Evolutionary conservation across 2,797 vertebrate species (phyloP), one percentile per base, ranked within the genome.

Genomic region (Rhynchotus rufescens): DNA sequence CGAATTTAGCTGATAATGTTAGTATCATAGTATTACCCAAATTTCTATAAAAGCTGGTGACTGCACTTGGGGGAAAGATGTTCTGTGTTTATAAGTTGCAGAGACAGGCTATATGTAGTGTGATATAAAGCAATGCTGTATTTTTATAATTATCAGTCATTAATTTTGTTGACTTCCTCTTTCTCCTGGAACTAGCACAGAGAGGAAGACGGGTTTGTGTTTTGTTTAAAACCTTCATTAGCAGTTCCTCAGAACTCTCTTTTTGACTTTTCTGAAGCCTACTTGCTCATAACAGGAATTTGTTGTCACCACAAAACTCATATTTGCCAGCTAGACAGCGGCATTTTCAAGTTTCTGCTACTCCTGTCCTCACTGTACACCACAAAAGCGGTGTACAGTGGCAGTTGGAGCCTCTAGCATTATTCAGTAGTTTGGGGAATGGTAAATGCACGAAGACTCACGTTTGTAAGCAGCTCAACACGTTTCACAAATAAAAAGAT

Each of bases 141-240:
- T 72, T 91, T 94, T 91, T 93, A 69, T 77, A 56, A 71, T 93
- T 88, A 89, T 83, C 74, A 69, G 56, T 38, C 42, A 45, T 85
- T 92, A 84, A 67, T 89, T 76, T 30, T 77, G 42, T 87, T 94
- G 34, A 88, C 79, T 91, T 94, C 91, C 77, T 91, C 59, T 32
- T 92, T 22, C 38, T 81, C 40, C 64, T 79, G 57, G 89, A 80
- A 80, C 84, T 91, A 93, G 76, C 65, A 52, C 67, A 85, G 65
- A 94, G 75, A 78, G 74, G 89, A 95, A 86, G 49, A 38, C 17
- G 36, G 2, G 2, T 12, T 90, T 56, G 30, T 68, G 59, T 85
- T 91, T 80, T 54, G 17, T 84, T 84, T 85, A 65, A 59, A 86
- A 25, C 5, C 8, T 80, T 59, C 28, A 59, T 86, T 86, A 89